These are phyloP conservation scores for Macroteleia sp. DNA, from an alignment of 2,888 invertebrate species.

Conservation along the genomic window DNA sequence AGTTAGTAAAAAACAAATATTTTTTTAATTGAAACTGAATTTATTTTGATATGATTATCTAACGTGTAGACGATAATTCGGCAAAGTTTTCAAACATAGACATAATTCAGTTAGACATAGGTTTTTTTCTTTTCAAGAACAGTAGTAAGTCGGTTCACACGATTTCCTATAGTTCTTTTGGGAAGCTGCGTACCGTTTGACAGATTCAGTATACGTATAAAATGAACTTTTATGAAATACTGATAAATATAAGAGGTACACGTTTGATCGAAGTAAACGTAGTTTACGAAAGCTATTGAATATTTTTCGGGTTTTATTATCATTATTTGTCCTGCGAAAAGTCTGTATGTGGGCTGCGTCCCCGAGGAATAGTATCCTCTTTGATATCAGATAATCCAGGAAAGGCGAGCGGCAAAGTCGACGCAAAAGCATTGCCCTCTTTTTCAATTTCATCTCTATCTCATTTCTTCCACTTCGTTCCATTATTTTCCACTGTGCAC, in stretches of 20 bases:
- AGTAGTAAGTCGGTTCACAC: no score
- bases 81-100: no score
- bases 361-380: conserved; percentile 70
- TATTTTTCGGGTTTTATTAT: conserved; percentile 71
- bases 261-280: conserved; percentile 48
- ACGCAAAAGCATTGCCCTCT: conserved; percentile 62
- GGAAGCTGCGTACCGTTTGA: no score
- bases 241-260: conserved; percentile 14
- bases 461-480: conserved; percentile 57
- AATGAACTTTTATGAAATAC: conserved; percentile 27
- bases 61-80: no score
- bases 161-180: no score
- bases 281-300: conserved; percentile 59
- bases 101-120: no score
- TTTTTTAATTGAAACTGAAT: no score
- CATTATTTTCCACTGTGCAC: conserved; percentile 59
- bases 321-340: conserved; percentile 72
- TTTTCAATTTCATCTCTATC: conserved; percentile 65
- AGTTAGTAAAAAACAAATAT: no score
- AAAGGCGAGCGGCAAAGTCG: conserved; percentile 69
- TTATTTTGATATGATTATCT: no score
- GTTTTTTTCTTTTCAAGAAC: no score
- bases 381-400: conserved; percentile 77
- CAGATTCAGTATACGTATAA: conserved; percentile 18
- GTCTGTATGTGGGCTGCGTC: conserved; percentile 67